phyloP scores from a whole-genome alignment of 2,113 vertebrate species.

The Salvelinus sp. region DNA sequence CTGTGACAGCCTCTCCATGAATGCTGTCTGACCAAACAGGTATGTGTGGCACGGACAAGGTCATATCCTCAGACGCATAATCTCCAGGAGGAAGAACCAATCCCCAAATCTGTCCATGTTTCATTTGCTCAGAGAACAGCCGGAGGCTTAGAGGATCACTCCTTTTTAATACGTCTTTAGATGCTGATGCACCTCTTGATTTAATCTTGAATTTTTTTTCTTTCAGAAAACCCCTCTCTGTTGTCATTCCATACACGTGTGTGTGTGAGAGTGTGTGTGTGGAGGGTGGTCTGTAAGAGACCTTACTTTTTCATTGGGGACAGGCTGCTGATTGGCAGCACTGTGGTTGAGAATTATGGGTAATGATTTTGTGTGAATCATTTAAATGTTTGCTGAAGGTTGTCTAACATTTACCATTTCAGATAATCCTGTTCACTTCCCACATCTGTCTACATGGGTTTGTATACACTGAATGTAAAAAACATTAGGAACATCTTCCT shows the following conservation, averaged over 20 bases:
- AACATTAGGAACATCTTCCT: too few relatives aligned
- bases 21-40: neutral
- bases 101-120: slow-evolving; percentile 28
- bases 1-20: neutral
- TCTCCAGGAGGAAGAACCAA: neutral
- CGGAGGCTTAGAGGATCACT: slow-evolving; percentile 34
- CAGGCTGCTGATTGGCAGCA: neutral
- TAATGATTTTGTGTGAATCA: slow-evolving; percentile 18
- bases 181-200: neutral
- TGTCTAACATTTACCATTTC: slow-evolving; percentile 12
- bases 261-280: slow-evolving; percentile 6
- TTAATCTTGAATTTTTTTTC: too few relatives aligned
- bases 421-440: neutral
- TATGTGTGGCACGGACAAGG: slow-evolving; percentile 11
- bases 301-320: neutral
- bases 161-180: slow-evolving; percentile 33
- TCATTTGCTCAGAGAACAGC: slow-evolving; percentile 17
- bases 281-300: neutral
- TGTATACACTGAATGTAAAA: too few relatives aligned
- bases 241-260: neutral
- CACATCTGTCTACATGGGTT: neutral
- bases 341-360: slow-evolving; percentile 23
- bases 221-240: too few relatives aligned
- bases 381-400: slow-evolving; percentile 23
- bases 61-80: slow-evolving; percentile 19